Evolutionary conservation across 35 echinoderm and acorn worm genomes (phyloP), one percentile per base, ranked within the genome.

Genomic region (Eucidaris tribuloides): DNA sequence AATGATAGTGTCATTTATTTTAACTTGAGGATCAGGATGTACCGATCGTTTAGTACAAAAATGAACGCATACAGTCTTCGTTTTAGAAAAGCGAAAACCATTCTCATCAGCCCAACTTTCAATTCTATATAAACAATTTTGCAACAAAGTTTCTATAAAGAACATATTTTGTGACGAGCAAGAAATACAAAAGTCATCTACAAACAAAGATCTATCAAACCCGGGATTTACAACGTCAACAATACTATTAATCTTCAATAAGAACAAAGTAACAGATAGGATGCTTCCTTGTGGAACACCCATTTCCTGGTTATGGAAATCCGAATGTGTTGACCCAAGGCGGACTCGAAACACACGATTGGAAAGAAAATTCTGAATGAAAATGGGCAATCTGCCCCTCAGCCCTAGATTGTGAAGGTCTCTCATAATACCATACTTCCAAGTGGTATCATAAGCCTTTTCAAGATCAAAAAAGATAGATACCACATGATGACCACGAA

Each of bases 231-330:
- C 54, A 33, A 62, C 79, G 4, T 82, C 48, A 6, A 48, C 18
- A 42, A 82, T 82, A 32, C 79, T 82, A 27, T 82, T 82, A 43
- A 82, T 82, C 48, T 82, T 82, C 79, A 82, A n/a, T 13, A 46
- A 39, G 34, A 80, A 80, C 7, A 54, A 58, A 28, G 72, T 77
- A 11, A 80, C 77, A 3, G 79, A 63, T 5, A 82, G 54, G 17
- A 82, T 82, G 54, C 79, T 82, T 27, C 79, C 79, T 42, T 82
- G 79, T 7, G 79, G 79, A 34, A 82, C 79, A 82, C 79, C 79
- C 71, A 76, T 76, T 46, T 76, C 71, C 33, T 76, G 71, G 20
- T 76, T 76, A 28, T 76, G 71, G 22, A 24, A 35, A 9, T 65
- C 24, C 7, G 62, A 24, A 50, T 50, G n/a, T 63, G n/a, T 5